Evolutionary conservation across 1,140 invertebrate species (phyloP).

Genomic region (Bombus turneri): DNA sequence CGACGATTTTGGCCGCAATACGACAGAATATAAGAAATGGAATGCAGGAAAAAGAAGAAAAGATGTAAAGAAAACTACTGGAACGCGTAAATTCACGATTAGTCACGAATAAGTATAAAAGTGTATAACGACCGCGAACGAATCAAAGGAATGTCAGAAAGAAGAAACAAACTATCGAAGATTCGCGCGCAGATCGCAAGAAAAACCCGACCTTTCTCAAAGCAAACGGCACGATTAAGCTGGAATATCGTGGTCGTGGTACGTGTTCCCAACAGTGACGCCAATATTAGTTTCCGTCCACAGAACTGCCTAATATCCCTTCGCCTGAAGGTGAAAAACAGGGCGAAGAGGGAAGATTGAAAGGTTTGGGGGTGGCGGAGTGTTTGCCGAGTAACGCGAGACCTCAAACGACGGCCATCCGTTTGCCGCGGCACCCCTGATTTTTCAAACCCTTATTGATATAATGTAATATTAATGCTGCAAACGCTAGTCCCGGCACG

Average conservation of each 20-base stretch:
- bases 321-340: conserved; percentile 71
- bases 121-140: too few species aligned
- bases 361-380: conserved; percentile 63
- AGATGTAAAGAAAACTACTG: too few species aligned
- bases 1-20: too few species aligned
- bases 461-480: conserved; percentile 83
- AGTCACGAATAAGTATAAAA: too few species aligned
- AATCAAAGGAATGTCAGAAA: too few species aligned
- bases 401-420: conserved; percentile 71
- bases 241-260: conserved; percentile 15
- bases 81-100: too few species aligned
- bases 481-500: conserved; percentile 77
- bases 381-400: conserved; percentile 82
- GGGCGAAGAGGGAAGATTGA: conserved; percentile 57
- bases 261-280: conserved; percentile 32
- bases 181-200: not conserved
- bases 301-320: conserved; percentile 73
- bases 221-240: conserved; percentile 32
- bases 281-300: conserved; percentile 57
- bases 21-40: too few species aligned
- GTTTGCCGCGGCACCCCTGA: conserved; percentile 72
- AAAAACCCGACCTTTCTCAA: not conserved
- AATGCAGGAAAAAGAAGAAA: too few species aligned
- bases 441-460: conserved; percentile 81
- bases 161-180: not conserved